Evolutionary conservation across 2,113 vertebrate species (phyloP).

Genomic region (Chaetorhynchus papuensis): DNA sequence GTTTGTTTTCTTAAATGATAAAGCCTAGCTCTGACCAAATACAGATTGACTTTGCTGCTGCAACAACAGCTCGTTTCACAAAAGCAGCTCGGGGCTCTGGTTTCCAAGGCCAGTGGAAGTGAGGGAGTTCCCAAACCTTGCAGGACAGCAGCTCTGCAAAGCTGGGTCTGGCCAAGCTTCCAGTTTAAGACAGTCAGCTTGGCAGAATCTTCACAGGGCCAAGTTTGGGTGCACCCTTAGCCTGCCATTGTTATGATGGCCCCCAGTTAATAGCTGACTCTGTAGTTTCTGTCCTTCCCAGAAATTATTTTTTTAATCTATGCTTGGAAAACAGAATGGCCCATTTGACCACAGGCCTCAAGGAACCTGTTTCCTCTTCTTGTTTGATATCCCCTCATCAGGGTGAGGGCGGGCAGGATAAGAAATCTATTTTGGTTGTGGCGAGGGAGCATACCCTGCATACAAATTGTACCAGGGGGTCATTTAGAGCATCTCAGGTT

Average conservation of each 20-base stretch:
- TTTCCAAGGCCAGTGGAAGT: conserved; percentile 3
- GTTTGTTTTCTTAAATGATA: conserved; percentile 46
- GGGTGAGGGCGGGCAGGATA: background rate
- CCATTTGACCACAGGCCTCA: background rate
- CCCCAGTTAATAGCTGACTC: background rate
- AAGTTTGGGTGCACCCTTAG: background rate
- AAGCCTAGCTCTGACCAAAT: conserved; percentile 27
- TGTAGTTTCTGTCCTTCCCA: background rate
- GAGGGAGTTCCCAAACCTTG: background rate
- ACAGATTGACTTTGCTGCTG: conserved; percentile 19
- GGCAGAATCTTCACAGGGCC: background rate
- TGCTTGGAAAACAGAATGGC: background rate
- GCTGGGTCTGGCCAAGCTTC: background rate
- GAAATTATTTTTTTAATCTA: background rate
- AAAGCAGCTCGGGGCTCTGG: background rate
- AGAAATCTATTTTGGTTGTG: background rate
- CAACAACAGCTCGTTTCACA: background rate
- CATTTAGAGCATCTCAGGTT: background rate
- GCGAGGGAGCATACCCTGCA: background rate
- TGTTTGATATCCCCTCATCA: background rate
- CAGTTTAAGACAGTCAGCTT: background rate
- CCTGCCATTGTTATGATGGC: background rate
- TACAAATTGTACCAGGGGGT: background rate
- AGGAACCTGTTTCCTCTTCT: background rate
- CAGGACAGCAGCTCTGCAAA: background rate